Base-by-base conservation (phyloP, 2,797 vertebrate genomes). In the Columba guinea region DNA sequence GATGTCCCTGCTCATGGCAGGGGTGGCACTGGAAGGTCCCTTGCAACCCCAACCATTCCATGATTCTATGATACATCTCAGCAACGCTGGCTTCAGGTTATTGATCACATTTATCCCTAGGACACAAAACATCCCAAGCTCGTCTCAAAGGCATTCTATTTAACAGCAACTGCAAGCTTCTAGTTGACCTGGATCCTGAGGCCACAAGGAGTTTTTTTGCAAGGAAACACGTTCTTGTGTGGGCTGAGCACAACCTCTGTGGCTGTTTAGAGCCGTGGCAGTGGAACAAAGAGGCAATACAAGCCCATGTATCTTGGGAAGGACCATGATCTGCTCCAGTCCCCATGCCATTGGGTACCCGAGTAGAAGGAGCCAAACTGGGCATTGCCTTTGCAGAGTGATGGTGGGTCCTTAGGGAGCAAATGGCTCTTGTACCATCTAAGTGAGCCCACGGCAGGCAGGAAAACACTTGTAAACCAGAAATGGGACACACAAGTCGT, bases 261-360 rank as follows among this genome's bases (percentile, higher is more conserved):
- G 3, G 56, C 46, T 3, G 1, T 28, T 73, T 30, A 15, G 56
- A 70, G 53, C 71, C 4, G 6, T 1, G 5, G 16, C 23, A 8
- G 13, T 7, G 20, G 30, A 63, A 44, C 51, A 11, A 32, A n/a
- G 49, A 17, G 44, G 7, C 1, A 10, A 21, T 17, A 5, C 46
- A 49, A 56, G 13, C 44, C 32, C 0, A 0, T 8, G 37, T 6
- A 4, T 28, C 7, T 2, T 0, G 0, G 9, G 20, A 22, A 55
- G 64, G 32, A 35, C 30, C 27, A 0, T 2, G 26, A 2, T 34
- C 60, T 74, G 35, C 39, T 74, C 77, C 26, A 11, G 5, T 7
- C 53, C 49, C 60, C 22, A 2, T 59, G 58, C 74, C 53, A 1
- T 44, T 12, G 16, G 49, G 24, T 44, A 13, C 17, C 48, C 3